Conservation (phyloP, 2,113 vertebrate species). For the Corythaixoides concolor region DNA sequence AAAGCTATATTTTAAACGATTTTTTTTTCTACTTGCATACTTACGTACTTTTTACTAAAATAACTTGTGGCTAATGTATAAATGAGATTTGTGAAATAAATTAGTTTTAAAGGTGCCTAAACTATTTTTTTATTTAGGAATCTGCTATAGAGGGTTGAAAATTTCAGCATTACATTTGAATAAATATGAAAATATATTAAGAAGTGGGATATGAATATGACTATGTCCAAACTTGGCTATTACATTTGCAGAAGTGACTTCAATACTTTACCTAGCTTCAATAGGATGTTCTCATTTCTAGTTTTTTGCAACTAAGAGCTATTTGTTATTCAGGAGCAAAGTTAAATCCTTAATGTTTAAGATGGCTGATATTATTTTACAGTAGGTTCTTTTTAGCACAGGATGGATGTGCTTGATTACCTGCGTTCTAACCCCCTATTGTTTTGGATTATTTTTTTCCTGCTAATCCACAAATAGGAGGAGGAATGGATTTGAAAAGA, state of each 20-base stretch:
- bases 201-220: not conserved
- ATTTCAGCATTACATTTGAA: not conserved
- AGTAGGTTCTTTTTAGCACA: not conserved
- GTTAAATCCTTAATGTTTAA: not conserved
- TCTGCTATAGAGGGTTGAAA: not conserved
- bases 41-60: constrained; percentile 54
- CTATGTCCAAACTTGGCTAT: not conserved
- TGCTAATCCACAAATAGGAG: not conserved
- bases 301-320: not conserved
- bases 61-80: constrained; percentile 61
- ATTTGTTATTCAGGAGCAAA: not conserved
- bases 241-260: not conserved
- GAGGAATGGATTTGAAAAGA: not conserved
- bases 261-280: not conserved
- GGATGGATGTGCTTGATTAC: not conserved
- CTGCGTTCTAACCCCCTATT: not conserved
- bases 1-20: constrained; percentile 36
- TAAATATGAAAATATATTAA: not conserved
- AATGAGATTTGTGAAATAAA: constrained; percentile 68
- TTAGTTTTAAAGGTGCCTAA: constrained; percentile 10
- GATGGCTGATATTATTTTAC: not conserved
- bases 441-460: not conserved
- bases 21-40: constrained; percentile 44
- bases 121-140: not conserved
- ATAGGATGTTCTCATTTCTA: not conserved